These are phyloP conservation scores for Pogona vitticeps DNA, from an alignment of 2,113 vertebrate species.

Conservation along the genomic window DNA sequence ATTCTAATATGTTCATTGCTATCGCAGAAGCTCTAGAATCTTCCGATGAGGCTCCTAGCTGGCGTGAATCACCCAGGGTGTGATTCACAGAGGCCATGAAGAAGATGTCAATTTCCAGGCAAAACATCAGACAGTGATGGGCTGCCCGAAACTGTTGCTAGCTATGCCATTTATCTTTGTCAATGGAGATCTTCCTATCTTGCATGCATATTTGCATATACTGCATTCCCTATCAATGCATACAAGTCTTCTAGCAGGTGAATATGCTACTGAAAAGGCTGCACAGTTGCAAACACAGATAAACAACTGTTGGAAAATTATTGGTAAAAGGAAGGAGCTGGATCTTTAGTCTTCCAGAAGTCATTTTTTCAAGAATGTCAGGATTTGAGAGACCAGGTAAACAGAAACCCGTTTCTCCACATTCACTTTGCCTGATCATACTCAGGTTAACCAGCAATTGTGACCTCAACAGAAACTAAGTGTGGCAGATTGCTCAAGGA, in stretches of 20 bases:
- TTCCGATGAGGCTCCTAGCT: too few species aligned
- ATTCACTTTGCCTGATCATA: neutral
- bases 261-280: neutral
- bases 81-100: too few species aligned
- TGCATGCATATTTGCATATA: too few species aligned
- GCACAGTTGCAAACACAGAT: neutral
- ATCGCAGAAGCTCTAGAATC: too few species aligned
- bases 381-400: neutral
- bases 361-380: neutral
- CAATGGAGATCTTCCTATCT: neutral
- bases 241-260: neutral
- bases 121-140: neutral
- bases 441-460: neutral
- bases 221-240: too few species aligned
- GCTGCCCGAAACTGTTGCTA: neutral
- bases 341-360: neutral
- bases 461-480: neutral
- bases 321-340: neutral
- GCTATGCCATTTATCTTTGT: neutral
- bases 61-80: too few species aligned
- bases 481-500: neutral
- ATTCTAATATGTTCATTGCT: too few species aligned
- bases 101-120: neutral
- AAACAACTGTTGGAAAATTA: neutral
- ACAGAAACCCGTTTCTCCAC: neutral